Evolutionary conservation across 2,888 invertebrate genomes (phyloP), one percentile per base, ranked within the genome.

Genomic region (Spisula solida): DNA sequence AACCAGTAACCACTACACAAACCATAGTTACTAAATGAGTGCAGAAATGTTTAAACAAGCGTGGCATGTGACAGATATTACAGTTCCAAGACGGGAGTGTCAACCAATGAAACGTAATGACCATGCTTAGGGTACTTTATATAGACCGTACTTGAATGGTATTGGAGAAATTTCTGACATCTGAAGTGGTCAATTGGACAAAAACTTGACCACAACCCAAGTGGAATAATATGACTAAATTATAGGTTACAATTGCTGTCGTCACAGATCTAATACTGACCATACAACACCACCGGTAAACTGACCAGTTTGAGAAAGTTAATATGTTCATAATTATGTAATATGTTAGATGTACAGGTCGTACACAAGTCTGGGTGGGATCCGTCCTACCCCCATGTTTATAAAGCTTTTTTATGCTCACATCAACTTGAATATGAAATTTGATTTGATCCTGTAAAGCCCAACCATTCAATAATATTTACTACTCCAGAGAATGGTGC

Each of bases 11-110:
- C 31, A 75, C 34, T 75, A 75, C 75, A 8, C 16, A 1, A 5
- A 31, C 34, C 5, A 75, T 14, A 31, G 14, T 31, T n/a, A 31
- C 34, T 75, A 75, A 75, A 75, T 75, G 16, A 81, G 86, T 82
- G 86, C 83, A 84, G 89, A 86, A 89, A 81, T 60, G 81, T 82
- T 79, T 86, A 89, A 89, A 89, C 86, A 83, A 86, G 81, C 66
- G 81, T 89, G 86, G 80, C 89, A 86, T 81, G 66, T 89, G 84
- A 85, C 85, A 79, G 79, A 51, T 84, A 85, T 85, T 85, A 34
- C n/a, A 55, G n/a, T 85, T 79, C 70, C 75, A 83, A 34, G 56
- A 31, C 48, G 16, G n/a, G 48, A 29, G 78, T 85, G 80, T 85
- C 85, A 34, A 55, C 56, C 75, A 55, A 55, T 79, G 47, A 85